Evolutionary conservation across 2,113 vertebrate species (phyloP).

Genomic region (Chamaetylas fuelleborni): DNA sequence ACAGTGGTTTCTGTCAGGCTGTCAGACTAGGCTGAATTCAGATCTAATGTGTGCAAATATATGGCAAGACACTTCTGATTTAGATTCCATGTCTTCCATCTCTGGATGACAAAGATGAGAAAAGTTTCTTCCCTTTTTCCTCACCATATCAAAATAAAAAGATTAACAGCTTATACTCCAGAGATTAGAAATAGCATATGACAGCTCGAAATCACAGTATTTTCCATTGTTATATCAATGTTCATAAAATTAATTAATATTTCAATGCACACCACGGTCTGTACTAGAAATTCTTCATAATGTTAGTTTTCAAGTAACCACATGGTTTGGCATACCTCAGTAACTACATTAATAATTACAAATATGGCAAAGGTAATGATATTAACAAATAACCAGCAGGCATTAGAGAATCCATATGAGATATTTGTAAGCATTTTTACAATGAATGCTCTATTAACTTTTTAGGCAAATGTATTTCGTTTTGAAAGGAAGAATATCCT

Average conservation of each 20-base stretch:
- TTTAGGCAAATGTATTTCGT: neutral
- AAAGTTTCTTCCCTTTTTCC: neutral
- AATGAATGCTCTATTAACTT: neutral
- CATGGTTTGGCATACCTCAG: neutral
- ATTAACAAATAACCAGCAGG: neutral
- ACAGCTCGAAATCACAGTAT: neutral
- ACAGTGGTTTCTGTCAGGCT: neutral
- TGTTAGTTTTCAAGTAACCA: neutral
- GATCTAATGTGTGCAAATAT: neutral
- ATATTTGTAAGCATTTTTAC: neutral
- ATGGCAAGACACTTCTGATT: neutral
- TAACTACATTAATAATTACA: neutral
- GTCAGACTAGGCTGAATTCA: slow-evolving; percentile 11
- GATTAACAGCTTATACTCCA: neutral
- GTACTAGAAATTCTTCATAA: neutral
- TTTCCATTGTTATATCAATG: neutral
- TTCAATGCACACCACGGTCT: neutral
- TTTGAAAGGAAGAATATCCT: neutral
- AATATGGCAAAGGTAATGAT: neutral
- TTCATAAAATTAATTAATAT: neutral
- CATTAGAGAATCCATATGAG: neutral
- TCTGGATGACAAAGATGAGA: neutral
- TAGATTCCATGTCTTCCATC: neutral
- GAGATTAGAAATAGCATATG: neutral
- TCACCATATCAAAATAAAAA: neutral